Conservation (phyloP, 2,888 invertebrate species). For the Keiferia lycopersicella region DNA sequence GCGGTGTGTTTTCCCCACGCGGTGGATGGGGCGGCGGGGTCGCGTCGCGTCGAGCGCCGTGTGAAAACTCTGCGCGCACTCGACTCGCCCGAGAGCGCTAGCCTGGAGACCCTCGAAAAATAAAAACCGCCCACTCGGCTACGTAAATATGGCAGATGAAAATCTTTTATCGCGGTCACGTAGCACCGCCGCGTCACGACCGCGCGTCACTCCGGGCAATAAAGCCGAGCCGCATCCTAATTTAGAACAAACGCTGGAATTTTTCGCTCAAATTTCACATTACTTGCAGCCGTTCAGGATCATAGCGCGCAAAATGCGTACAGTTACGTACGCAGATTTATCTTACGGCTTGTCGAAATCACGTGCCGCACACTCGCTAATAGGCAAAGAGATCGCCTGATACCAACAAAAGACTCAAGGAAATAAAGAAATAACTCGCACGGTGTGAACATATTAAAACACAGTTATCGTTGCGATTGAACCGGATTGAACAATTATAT, state of each 20-base stretch:
- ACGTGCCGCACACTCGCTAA: slow-evolving; percentile 47
- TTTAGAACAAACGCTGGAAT: slow-evolving; percentile 73
- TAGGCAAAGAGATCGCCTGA: slow-evolving; percentile 44
- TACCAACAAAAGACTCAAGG: slow-evolving; percentile 49
- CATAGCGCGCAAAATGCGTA: slow-evolving; percentile 51
- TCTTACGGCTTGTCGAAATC: slow-evolving; percentile 66
- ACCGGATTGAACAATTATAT: slow-evolving; percentile 70
- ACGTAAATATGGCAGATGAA: slow-evolving; percentile 81
- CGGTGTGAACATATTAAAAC: slow-evolving; percentile 65
- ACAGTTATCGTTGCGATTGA: slow-evolving; percentile 57
- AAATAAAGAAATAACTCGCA: slow-evolving; percentile 68
- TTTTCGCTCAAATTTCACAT: slow-evolving; percentile 62
- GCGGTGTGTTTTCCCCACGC: slow-evolving; percentile 58
- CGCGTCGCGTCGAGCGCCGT: slow-evolving; percentile 49
- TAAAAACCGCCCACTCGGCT: slow-evolving; percentile 79
- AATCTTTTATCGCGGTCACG: slow-evolving; percentile 82
- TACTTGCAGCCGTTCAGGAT: slow-evolving; percentile 51
- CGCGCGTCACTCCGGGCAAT: slow-evolving; percentile 73
- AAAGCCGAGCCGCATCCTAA: slow-evolving; percentile 78
- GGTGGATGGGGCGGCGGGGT: slow-evolving; percentile 22
- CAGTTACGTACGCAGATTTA: slow-evolving; percentile 61
- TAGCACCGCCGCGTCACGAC: slow-evolving; percentile 77
- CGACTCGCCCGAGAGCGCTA: slow-evolving; percentile 53
- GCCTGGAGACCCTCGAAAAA: slow-evolving; percentile 72
- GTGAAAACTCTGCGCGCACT: slow-evolving; percentile 71